These are phyloP conservation scores for Trichechus manatus DNA, from an alignment of 2,113 vertebrate genomes.

Conservation along the genomic window DNA sequence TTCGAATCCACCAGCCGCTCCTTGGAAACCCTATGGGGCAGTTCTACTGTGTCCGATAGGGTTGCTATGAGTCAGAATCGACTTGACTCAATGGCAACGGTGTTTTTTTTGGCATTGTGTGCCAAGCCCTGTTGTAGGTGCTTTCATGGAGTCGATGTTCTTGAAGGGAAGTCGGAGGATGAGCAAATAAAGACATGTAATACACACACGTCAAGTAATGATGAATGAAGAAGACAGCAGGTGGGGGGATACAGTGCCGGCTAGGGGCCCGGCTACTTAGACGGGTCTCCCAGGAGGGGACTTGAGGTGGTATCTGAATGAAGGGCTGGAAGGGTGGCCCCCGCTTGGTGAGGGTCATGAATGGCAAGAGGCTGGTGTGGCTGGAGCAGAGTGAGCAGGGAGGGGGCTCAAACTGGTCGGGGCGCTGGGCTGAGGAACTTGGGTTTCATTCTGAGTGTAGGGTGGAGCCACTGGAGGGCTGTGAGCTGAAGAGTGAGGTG, in stretches of 20 bases:
- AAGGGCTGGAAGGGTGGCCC: background rate
- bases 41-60: too few species aligned
- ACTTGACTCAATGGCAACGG: too few species aligned
- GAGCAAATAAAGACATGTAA: background rate
- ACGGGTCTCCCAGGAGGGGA: background rate
- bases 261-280: background rate
- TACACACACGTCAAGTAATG: background rate
- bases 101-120: too few species aligned
- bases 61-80: too few species aligned
- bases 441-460: background rate
- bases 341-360: background rate
- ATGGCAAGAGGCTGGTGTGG: background rate
- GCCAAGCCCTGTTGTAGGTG: background rate
- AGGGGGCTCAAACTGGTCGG: fast-evolving
- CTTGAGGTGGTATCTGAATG: background rate
- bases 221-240: background rate
- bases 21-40: too few species aligned
- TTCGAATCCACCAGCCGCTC: too few species aligned
- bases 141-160: background rate
- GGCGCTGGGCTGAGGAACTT: background rate
- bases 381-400: background rate
- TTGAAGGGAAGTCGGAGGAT: background rate
- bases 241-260: background rate
- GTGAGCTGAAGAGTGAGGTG: background rate
- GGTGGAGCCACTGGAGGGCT: background rate